phyloP scores from a whole-genome alignment of 2,797 vertebrate genomes.

The Anabas testudineus region DNA sequence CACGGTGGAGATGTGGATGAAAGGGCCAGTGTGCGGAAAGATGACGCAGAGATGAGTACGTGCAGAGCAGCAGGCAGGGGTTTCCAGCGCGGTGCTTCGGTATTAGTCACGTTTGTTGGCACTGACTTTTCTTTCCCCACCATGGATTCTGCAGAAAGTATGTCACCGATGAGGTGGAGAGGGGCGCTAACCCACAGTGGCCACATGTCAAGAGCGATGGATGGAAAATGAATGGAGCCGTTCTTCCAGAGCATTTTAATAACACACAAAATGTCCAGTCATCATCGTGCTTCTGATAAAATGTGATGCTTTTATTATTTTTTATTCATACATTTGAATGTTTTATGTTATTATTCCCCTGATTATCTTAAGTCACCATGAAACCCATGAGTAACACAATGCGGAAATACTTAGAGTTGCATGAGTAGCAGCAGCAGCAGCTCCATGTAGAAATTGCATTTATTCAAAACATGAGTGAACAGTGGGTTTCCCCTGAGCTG shows the following conservation, averaged over 20 bases:
- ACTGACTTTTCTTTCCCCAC: not conserved
- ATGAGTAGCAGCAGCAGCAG: not conserved
- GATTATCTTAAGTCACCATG: no score
- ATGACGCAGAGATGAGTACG: conserved; percentile 81
- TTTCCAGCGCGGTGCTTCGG: conserved; percentile 51
- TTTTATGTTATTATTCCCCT: no score
- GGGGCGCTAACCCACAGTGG: not conserved
- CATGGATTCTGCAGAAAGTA: not conserved
- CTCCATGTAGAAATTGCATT: not conserved
- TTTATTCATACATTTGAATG: no score
- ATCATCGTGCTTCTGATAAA: no score
- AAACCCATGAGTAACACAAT: not conserved
- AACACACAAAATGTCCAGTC: not conserved
- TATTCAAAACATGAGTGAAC: conserved; percentile 20
- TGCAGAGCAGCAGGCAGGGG: conserved; percentile 75
- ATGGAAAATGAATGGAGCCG: not conserved
- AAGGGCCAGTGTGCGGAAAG: conserved; percentile 24
- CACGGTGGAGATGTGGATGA: not conserved
- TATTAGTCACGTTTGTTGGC: conserved; percentile 58
- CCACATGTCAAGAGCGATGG: not conserved
- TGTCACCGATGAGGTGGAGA: not conserved
- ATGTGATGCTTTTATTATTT: no score
- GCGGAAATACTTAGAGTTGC: not conserved
- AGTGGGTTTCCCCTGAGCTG: conserved; percentile 23
- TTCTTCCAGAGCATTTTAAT: not conserved